Conservation (phyloP, 2,888 invertebrate genomes). For the Orthonychiurus folsomi region DNA sequence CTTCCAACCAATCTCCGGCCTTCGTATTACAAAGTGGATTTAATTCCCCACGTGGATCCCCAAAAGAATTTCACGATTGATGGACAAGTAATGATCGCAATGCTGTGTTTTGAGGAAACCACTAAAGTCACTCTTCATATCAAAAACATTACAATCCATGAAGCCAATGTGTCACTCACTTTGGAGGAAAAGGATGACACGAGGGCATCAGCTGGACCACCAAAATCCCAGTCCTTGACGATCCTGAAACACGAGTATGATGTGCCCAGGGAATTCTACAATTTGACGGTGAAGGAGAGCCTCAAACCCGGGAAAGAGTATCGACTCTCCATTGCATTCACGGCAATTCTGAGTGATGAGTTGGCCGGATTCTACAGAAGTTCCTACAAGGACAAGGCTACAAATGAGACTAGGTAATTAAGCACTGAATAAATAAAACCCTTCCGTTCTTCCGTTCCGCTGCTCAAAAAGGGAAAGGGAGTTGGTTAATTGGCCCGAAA, state of each 20-base stretch:
- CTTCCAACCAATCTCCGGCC: constrained; percentile 61
- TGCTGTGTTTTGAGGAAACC: constrained; percentile 56
- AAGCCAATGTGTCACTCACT: constrained; percentile 50
- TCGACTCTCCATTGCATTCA: constrained; percentile 58
- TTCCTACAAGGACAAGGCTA: constrained; percentile 57
- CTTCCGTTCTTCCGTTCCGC: not conserved
- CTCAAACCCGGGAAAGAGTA: constrained; percentile 56
- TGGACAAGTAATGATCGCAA: constrained; percentile 50
- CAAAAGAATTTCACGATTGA: constrained; percentile 66
- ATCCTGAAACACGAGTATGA: constrained; percentile 31
- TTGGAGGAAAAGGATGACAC: constrained; percentile 52
- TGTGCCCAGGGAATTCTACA: constrained; percentile 55
- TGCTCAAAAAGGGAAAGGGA: too few relatives aligned
- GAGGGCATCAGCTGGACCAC: constrained; percentile 41
- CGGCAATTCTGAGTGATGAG: constrained; percentile 63
- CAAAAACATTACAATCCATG: constrained; percentile 57
- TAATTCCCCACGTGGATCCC: constrained; percentile 63
- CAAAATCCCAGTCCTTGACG: not conserved
- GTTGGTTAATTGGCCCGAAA: not conserved
- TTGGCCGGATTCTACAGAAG: constrained; percentile 75
- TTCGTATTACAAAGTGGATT: constrained; percentile 58
- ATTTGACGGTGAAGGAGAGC: constrained; percentile 54
- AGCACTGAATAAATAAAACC: constrained; percentile 1
- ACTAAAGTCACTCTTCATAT: constrained; percentile 66
- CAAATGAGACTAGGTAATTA: constrained; percentile 59